Base-by-base conservation (phyloP, 1,140 invertebrate genomes). In the Ostrea denselamellosa region DNA sequence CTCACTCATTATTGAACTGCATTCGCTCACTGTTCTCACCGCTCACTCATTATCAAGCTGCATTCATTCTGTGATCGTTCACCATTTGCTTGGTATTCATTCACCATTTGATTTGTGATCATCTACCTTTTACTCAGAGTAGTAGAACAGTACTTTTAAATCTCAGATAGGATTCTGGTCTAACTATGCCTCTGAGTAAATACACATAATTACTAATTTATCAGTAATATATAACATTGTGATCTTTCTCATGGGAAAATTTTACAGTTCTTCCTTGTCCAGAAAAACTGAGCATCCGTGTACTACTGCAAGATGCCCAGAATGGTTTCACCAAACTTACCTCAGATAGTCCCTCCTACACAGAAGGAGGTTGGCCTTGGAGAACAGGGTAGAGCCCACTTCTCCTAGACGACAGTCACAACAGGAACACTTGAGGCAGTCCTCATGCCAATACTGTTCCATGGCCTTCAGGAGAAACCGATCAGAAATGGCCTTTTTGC, bases 291-390 rank as follows among this genome's bases (percentile, higher is more conserved):
- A 81, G n/a, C 9, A 28, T 14, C 5, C 8, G 12, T 22, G 22
- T 81, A 28, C 22, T 8, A 14, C 14, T 34, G 12, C 28, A 12
- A 28, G 4, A 25, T 28, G n/a, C 2, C n/a, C 34, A 77, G 25
- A 25, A n/a, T 12, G 12, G 19, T 19, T 81, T 81, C 34, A 44
- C 5, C 34, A 77, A 28, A 7, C 34, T 83, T 94, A 98, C 98
- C 98, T 97, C 94, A 98, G 96, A 95, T 99, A 99, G 94, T 99
- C 98, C 94, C 98, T 96, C 95, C 98, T 97, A 96, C 98, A 99
- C 19, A 99, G 96, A 93, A 98, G 97, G 14, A 98, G 96, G 95
- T 98, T 98, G 4, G 98, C 97, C 95, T 98, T 98, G 87, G 97
- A 97, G 95, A 98, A 99, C 17, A 98, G 96, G 71, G 98, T 98